Percentiles rank a stretch among this genome's conserved stretches.
phyloP scores from a whole-genome alignment of 2,888 invertebrate species.

The Eupeodes luniger region DNA sequence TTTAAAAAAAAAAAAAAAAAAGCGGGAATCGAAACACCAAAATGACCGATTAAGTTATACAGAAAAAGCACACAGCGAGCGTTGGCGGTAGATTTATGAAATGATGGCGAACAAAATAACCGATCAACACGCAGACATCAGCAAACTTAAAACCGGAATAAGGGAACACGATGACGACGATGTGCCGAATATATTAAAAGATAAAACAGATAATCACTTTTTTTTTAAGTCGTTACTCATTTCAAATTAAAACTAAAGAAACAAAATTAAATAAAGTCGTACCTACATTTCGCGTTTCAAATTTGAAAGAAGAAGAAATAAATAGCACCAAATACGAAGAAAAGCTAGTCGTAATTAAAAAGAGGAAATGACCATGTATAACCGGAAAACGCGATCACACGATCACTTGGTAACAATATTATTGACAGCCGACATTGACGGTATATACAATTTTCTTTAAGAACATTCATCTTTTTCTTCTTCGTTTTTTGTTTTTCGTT shows the following conservation, averaged over 20 bases:
- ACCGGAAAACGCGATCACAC: conserved; percentile 70
- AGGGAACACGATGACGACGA: conserved; percentile 24
- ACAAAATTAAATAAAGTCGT: conserved; percentile 23
- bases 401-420: conserved; percentile 63
- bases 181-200: conserved; percentile 33
- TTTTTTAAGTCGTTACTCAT: conserved; percentile 31
- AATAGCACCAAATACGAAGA: conserved; percentile 27
- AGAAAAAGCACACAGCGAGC: conserved; percentile 51
- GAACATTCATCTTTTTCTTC: conserved; percentile 29
- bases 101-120: conserved; percentile 58
- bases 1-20: conserved; percentile 32
- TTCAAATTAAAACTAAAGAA: conserved; percentile 8
- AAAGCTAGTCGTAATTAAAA: conserved; percentile 5
- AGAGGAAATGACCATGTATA: conserved; percentile 55
- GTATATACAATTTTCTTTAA: conserved; percentile 30
- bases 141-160: conserved; percentile 53
- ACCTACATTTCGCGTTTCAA: neutral
- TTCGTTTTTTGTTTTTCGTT: neutral
- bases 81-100: conserved; percentile 69
- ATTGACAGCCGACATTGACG: conserved; percentile 18
- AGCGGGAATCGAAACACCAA: conserved; percentile 65
- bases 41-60: conserved; percentile 66
- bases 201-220: conserved; percentile 46
- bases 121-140: conserved; percentile 53
- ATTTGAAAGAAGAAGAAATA: conserved; percentile 9